phyloP scores from a whole-genome alignment of 2,888 invertebrate species.

The Melieria omissa region DNA sequence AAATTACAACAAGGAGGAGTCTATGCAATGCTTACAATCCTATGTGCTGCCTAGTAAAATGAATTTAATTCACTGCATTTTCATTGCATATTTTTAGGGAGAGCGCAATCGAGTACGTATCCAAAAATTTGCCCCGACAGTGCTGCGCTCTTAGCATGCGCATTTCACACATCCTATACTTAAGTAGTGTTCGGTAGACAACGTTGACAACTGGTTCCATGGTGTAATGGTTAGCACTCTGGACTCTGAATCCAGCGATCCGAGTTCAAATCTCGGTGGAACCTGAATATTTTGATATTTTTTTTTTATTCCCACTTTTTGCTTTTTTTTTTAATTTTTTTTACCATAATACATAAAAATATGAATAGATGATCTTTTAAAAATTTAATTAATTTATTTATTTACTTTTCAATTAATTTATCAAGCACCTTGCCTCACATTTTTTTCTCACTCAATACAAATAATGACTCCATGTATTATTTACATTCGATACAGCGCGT shows the following conservation, averaged over 20 bases:
- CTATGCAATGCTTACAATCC: too few relatives aligned
- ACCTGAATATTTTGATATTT: slow-evolving; percentile 46
- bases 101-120: neutral
- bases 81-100: too few relatives aligned
- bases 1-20: too few relatives aligned
- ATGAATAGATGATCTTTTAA: neutral
- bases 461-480: too few relatives aligned
- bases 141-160: slow-evolving; percentile 27
- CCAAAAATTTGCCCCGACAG: neutral
- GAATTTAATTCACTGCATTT: too few relatives aligned
- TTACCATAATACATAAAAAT: neutral
- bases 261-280: slow-evolving; percentile 64
- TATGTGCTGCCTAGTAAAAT: too few relatives aligned
- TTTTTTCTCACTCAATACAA: too few relatives aligned
- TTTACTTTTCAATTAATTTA: too few relatives aligned
- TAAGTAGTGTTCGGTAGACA: neutral
- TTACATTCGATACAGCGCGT: too few relatives aligned
- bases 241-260: slow-evolving; percentile 65
- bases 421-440: too few relatives aligned
- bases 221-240: slow-evolving; percentile 65
- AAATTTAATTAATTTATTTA: neutral
- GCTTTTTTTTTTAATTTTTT: neutral
- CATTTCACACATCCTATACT: neutral
- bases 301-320: neutral
- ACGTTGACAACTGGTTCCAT: slow-evolving; percentile 53